Conservation (phyloP, 2,113 vertebrate genomes). For the Apeltes quadracus region DNA sequence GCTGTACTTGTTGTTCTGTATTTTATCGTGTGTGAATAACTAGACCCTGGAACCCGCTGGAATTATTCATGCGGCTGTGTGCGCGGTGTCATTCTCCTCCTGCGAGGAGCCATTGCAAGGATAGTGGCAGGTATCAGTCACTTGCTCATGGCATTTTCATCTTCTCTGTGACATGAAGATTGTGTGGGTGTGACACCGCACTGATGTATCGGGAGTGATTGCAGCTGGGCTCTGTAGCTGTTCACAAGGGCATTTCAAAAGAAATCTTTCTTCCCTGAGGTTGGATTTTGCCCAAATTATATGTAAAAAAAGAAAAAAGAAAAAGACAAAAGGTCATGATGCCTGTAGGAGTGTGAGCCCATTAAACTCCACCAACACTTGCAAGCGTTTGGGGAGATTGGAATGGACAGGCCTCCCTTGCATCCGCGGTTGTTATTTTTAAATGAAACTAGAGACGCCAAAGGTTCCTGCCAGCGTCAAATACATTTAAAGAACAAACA, state of each 20-base stretch:
- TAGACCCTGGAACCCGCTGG: conserved; percentile 26
- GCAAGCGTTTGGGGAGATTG: conserved; percentile 6
- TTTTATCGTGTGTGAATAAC: conserved; percentile 65
- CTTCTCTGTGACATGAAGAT: conserved; percentile 63
- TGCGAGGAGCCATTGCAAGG: conserved; percentile 34
- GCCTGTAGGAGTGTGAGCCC: conserved; percentile 35
- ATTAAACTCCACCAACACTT: conserved; percentile 28
- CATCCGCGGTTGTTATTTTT: conserved; percentile 1
- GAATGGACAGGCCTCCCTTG: conserved; percentile 19
- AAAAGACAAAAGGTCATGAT: conserved; percentile 25
- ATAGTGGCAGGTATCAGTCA: conserved; percentile 70
- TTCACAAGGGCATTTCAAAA: conserved; percentile 54
- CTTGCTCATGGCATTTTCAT: conserved; percentile 72
- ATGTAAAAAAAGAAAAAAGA: conserved; percentile 24
- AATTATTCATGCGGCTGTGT: conserved; percentile 59
- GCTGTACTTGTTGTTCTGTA: conserved; percentile 55
- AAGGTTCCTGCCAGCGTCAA: conserved; percentile 26
- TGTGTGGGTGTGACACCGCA: conserved; percentile 58
- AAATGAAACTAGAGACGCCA: conserved; percentile 10
- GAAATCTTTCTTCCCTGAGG: conserved; percentile 42
- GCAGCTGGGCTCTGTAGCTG: conserved; percentile 33
- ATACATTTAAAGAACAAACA: conserved; percentile 25
- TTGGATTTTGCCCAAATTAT: conserved; percentile 40
- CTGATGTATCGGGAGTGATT: conserved; percentile 64
- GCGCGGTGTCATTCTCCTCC: conserved; percentile 11